Evolutionary conservation across 30 jellyfish, hydroid and myxozoan genomes (phyloP).

Genomic region (Pseudorhiza aurosa): DNA sequence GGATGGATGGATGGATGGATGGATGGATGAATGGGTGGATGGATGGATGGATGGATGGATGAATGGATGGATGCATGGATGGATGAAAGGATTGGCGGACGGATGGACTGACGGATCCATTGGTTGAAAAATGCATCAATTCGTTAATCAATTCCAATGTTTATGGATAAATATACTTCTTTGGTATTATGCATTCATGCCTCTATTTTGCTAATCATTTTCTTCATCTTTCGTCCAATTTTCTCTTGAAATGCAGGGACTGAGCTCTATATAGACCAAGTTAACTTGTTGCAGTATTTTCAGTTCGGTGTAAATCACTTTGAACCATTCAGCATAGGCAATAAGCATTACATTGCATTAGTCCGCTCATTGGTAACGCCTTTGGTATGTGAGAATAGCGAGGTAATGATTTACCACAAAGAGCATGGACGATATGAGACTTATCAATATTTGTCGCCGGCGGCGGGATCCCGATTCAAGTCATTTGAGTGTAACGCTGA

Average conservation of each 20-base stretch:
- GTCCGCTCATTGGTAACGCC: not conserved
- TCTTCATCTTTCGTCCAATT: not conserved
- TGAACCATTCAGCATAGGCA: constrained; percentile 48
- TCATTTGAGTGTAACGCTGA: constrained; percentile 27
- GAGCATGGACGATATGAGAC: not conserved
- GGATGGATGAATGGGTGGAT: too few relatives aligned
- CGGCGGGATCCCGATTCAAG: constrained; percentile 38
- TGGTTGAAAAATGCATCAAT: too few relatives aligned
- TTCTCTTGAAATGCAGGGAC: constrained; percentile 48
- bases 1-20: too few relatives aligned
- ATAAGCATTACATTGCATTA: constrained; percentile 47
- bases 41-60: too few relatives aligned
- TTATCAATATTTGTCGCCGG: constrained; percentile 42
- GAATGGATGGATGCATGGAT: too few relatives aligned
- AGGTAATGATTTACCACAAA: constrained; percentile 19
- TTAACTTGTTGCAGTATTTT: constrained; percentile 33
- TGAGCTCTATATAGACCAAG: constrained; percentile 40
- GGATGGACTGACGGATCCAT: too few relatives aligned
- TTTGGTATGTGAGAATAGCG: not conserved
- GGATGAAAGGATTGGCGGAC: too few relatives aligned
- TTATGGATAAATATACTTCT: too few relatives aligned
- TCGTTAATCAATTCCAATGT: too few relatives aligned
- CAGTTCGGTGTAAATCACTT: constrained; percentile 16
- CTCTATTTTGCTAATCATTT: too few relatives aligned
- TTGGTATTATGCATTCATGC: too few relatives aligned